Percentiles rank a stretch among this genome's conserved stretches.
These are phyloP conservation scores for Brachymystax lenok DNA, from an alignment of 2,797 vertebrate genomes.

Conservation along the genomic window DNA sequence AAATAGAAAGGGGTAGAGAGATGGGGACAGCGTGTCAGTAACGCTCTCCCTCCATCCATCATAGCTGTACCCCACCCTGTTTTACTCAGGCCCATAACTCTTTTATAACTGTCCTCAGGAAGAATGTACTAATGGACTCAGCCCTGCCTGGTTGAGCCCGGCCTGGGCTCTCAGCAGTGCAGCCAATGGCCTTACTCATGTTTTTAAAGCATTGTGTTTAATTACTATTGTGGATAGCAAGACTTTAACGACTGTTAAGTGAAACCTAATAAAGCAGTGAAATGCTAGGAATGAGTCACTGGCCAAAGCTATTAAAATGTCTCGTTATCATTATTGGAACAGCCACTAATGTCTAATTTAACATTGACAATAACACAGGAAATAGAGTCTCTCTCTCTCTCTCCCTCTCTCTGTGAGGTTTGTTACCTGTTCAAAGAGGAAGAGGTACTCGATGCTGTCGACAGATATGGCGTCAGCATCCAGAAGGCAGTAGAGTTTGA, in stretches of 20 bases:
- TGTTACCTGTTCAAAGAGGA: constrained; percentile 92
- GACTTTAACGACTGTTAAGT: constrained; percentile 48
- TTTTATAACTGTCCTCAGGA: constrained; percentile 63
- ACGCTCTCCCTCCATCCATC: constrained; percentile 49
- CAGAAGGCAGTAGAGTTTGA: constrained; percentile 91
- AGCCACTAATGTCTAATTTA: constrained; percentile 6
- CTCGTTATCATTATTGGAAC: constrained; percentile 31
- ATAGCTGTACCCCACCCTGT: constrained; percentile 52
- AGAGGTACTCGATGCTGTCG: constrained; percentile 87
- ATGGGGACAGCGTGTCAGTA: constrained; percentile 40
- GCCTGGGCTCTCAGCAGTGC: constrained; percentile 38
- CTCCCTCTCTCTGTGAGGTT: not conserved
- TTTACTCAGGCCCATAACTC: constrained; percentile 60
- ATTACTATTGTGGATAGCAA: constrained; percentile 50
- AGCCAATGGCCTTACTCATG: constrained; percentile 62
- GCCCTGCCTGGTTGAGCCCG: constrained; percentile 39
- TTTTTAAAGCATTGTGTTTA: constrained; percentile 54
- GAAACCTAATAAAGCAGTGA: constrained; percentile 46
- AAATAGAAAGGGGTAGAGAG: not conserved
- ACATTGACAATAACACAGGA: not conserved
- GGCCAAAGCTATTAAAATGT: constrained; percentile 39
- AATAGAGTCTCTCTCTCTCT: not conserved
- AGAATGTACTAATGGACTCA: constrained; percentile 58
- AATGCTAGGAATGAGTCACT: constrained; percentile 45
- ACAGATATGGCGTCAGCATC: constrained; percentile 85